Base-by-base conservation (phyloP, 2,113 vertebrate species). In the Amblyopsis rosae region DNA sequence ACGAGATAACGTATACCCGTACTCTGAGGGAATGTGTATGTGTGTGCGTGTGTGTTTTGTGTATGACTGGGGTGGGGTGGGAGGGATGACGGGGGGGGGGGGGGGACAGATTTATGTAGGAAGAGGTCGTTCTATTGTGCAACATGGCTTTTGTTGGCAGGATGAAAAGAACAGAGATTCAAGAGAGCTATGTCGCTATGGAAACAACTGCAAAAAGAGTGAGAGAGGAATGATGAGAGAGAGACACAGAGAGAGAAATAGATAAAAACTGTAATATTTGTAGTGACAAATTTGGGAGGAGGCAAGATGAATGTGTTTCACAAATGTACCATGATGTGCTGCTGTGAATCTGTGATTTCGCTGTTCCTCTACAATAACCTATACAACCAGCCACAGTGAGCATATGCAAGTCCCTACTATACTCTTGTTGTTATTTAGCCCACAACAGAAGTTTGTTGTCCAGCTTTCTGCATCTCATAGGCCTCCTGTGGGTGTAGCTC, bases 121-220 rank as follows among this genome's bases (percentile, higher is more conserved):
- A 89, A 84, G 87, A 89, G 83, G 81, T 82, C 77, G 80, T 76
- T 86, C 84, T 80, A 87, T 92, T 92, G 90, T 92, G 86, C 87
- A 87, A 87, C 85, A 74, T 86, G 82, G 80, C 88, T 92, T 91
- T 90, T 91, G 87, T 90, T 91, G 88, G 88, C 83, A 88, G 82
- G 87, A 85, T 89, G 87, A 90, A 88, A 89, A 89, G 90, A 89
- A 85, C 70, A 65, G 70, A 88, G 85, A 92, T 91, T 90, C 87
- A 84, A 89, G 85, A 85, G 91, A 88, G 90, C 87, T 67, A 74
- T 79, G 91, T 93, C 86, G 90, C 91, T 91, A 92, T 93, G 92
- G 92, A 91, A 93, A 93, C 92, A 88, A 88, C 86, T 84, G 88
- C 83, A 86, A 86, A 84, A 76, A 76, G 67, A 75, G 75, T 73